phyloP scores from a whole-genome alignment of 1,140 invertebrate genomes.

The Triops cancriformis region DNA sequence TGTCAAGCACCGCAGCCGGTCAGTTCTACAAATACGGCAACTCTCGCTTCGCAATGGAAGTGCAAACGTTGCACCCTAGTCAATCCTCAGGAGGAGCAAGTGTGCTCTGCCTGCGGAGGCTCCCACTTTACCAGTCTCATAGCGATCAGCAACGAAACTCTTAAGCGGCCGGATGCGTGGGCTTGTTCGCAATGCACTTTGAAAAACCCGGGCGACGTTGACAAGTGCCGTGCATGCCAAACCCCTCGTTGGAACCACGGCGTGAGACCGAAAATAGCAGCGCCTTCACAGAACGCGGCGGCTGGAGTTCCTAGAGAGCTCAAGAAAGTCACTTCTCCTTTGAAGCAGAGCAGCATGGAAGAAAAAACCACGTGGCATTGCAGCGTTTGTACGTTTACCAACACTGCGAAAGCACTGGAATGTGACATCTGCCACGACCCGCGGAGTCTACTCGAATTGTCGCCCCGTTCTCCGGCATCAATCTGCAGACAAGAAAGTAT shows the following conservation, averaged over 20 bases:
- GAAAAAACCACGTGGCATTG: conserved; percentile 35
- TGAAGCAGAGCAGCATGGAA: not conserved
- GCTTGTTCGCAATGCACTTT: conserved; percentile 65
- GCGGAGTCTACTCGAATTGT: conserved; percentile 36
- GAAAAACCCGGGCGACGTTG: conserved; percentile 63
- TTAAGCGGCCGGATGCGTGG: conserved; percentile 61
- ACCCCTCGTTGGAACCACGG: conserved; percentile 23
- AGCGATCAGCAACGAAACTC: not conserved
- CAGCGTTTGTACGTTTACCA: conserved; percentile 37
- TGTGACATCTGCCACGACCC: conserved; percentile 39
- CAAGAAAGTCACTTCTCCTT: not conserved
- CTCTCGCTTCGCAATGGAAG: conserved; percentile 51
- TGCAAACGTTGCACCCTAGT: conserved; percentile 79
- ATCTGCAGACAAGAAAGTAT: conserved; percentile 57
- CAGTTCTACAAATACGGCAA: not conserved
- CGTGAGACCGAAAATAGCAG: conserved; percentile 22
- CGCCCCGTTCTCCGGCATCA: conserved; percentile 41
- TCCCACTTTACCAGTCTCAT: conserved; percentile 55
- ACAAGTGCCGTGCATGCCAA: conserved; percentile 64
- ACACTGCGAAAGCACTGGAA: conserved; percentile 33
- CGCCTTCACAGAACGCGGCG: conserved; percentile 16
- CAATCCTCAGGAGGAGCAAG: conserved; percentile 56
- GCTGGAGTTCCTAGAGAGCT: conserved; percentile 4
- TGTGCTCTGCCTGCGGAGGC: conserved; percentile 73
- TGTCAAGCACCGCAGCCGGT: not conserved